Percentiles rank a stretch among this genome's conserved stretches.
phyloP scores from a whole-genome alignment of 2,888 invertebrate genomes.

The Isotomurus palustris region DNA sequence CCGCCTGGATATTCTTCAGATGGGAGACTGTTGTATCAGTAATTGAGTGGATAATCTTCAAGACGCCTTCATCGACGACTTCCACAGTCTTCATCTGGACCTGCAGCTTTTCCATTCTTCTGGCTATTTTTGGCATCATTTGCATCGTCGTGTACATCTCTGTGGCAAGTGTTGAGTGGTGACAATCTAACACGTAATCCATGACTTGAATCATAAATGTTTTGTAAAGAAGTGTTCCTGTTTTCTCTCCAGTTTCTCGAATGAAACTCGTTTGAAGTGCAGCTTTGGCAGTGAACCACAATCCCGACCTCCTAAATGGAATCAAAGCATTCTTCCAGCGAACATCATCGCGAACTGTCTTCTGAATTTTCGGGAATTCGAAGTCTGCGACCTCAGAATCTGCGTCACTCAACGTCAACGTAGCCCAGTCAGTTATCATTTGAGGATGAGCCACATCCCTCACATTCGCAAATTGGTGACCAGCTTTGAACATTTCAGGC shows the following conservation, averaged over 20 bases:
- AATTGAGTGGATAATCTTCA: no score
- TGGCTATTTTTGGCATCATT: slow-evolving; percentile 18
- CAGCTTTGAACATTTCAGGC: not conserved
- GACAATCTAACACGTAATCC: no score
- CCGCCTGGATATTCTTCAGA: no score
- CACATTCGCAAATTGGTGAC: not conserved
- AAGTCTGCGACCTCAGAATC: not conserved
- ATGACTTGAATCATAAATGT: slow-evolving; percentile 4
- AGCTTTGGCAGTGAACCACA: slow-evolving; percentile 8
- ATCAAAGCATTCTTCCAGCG: not conserved
- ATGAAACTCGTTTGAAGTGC: slow-evolving; percentile 10
- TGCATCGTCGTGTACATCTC: slow-evolving; percentile 4
- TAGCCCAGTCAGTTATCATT: slow-evolving; percentile 17
- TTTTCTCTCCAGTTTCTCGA: not conserved
- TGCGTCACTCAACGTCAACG: not conserved
- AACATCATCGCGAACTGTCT: slow-evolving; percentile 19
- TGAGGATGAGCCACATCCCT: slow-evolving; percentile 9
- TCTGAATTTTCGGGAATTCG: slow-evolving; percentile 11
- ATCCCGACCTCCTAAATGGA: slow-evolving; percentile 14
- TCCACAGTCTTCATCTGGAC: no score
- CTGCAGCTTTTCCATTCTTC: slow-evolving; percentile 14
- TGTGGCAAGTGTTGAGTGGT: no score
- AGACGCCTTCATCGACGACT: no score
- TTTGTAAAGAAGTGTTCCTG: slow-evolving; percentile 17
- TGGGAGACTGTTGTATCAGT: no score